A percentile compares a stretch with the other conserved stretches of the same genome.
These are phyloP conservation scores for Diabrotica undecimpunctata DNA, from an alignment of 1,140 invertebrate genomes.

Conservation along the genomic window DNA sequence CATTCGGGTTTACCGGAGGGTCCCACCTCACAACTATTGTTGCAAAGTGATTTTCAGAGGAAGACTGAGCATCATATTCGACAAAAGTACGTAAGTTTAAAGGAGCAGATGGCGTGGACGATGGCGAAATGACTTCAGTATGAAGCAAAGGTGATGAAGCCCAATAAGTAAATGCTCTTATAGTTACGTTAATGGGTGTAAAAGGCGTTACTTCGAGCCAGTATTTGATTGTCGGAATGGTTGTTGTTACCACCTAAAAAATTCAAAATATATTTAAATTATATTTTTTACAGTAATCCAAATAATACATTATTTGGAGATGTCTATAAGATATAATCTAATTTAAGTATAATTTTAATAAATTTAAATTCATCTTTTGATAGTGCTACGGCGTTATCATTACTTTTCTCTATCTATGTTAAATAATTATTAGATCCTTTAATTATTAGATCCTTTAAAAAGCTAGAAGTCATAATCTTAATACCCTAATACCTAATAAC, in stretches of 20 bases:
- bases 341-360: too few relatives aligned
- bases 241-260: constrained; percentile 46
- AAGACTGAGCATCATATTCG: constrained; percentile 45
- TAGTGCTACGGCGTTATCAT: too few relatives aligned
- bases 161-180: constrained; percentile 83
- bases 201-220: constrained; percentile 60
- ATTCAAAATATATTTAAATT: constrained; percentile 25
- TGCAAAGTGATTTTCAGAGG: constrained; percentile 48
- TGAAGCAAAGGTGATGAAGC: constrained; percentile 63
- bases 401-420: too few relatives aligned
- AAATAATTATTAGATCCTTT: too few relatives aligned
- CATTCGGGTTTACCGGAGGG: constrained; percentile 66
- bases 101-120: constrained; percentile 69
- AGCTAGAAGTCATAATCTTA: too few relatives aligned
- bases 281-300: too few relatives aligned
- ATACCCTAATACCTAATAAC: too few relatives aligned
- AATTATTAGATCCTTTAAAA: too few relatives aligned
- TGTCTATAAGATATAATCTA: too few relatives aligned
- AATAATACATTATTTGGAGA: too few relatives aligned
- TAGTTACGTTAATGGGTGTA: constrained; percentile 62
- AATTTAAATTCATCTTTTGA: too few relatives aligned
- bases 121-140: constrained; percentile 59
- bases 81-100: constrained; percentile 66
- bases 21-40: constrained; percentile 73
- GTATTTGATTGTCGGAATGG: constrained; percentile 49